These are phyloP conservation scores for Serilophus lunatus DNA, from an alignment of 2,113 vertebrate genomes.

Conservation along the genomic window DNA sequence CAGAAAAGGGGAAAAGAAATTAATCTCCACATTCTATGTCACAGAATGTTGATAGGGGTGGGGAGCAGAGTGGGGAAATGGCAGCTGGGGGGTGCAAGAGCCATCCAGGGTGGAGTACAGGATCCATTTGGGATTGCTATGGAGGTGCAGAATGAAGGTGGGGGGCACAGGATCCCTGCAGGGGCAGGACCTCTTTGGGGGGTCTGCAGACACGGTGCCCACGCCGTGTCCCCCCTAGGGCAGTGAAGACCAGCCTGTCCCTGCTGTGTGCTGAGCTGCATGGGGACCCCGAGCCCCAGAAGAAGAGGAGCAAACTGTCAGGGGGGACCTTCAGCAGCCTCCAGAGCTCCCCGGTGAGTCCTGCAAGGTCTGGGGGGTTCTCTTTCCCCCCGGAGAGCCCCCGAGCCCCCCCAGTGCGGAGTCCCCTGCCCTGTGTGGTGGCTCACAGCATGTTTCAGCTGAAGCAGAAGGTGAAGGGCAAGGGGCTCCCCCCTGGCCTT, in stretches of 20 bases:
- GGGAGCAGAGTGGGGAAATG: not conserved
- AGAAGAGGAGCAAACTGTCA: constrained; percentile 84
- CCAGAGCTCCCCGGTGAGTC: constrained; percentile 45
- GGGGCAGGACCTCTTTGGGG: not conserved
- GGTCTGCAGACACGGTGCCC: not conserved
- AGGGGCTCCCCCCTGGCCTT: constrained; percentile 74
- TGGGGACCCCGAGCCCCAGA: constrained; percentile 75
- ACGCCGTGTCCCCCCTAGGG: constrained; percentile 68
- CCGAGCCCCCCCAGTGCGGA: constrained; percentile 62
- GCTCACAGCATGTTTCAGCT: constrained; percentile 78
- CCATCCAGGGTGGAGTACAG: not conserved
- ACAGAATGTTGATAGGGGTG: constrained; percentile 70
- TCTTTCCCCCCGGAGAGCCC: fast-evolving
- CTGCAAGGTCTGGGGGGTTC: fast-evolving
- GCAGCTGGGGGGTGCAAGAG: not conserved
- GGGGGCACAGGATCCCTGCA: not conserved
- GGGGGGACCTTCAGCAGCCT: constrained; percentile 73
- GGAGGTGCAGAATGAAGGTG: too few species aligned
- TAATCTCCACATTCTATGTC: constrained; percentile 76
- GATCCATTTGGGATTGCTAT: not conserved
- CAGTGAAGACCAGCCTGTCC: constrained; percentile 80
- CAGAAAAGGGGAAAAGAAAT: constrained; percentile 47
- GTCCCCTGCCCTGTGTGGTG: constrained; percentile 75
- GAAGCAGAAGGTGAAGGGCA: constrained; percentile 83
- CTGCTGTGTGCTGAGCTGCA: constrained; percentile 82